Evolutionary conservation across 2,888 invertebrate genomes (phyloP).

Genomic region (Harpalus rufipes): DNA sequence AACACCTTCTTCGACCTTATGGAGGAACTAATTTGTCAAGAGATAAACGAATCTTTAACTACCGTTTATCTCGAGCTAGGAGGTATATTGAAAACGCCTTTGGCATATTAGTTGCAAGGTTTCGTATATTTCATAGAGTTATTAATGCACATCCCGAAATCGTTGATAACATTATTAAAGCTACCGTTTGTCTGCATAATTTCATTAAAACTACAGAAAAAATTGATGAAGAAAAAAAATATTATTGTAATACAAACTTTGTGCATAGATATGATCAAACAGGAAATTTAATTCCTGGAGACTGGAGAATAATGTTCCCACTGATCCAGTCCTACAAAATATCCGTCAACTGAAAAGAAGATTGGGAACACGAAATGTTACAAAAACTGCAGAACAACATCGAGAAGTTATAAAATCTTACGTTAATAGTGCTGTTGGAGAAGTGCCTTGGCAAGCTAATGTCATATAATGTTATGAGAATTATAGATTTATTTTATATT

Average conservation of each 20-base stretch:
- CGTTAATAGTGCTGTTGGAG: slow-evolving; percentile 7
- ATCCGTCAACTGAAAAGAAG: slow-evolving; percentile 1
- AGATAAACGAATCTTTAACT: too few relatives aligned
- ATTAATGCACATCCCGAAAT: too few relatives aligned
- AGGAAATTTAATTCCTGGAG: neutral
- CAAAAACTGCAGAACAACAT: neutral
- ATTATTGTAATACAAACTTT: neutral
- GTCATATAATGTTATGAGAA: too few relatives aligned
- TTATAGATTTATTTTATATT: too few relatives aligned
- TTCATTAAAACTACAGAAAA: neutral
- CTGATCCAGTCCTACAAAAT: neutral
- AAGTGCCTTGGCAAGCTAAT: neutral
- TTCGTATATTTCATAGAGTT: too few relatives aligned
- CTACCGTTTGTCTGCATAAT: slow-evolving; percentile 7
- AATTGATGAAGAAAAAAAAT: neutral
- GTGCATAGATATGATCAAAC: neutral
- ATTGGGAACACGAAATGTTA: neutral
- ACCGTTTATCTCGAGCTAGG: too few relatives aligned
- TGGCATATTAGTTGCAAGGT: too few relatives aligned
- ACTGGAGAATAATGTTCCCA: slow-evolving; percentile 8
- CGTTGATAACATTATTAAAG: too few relatives aligned
- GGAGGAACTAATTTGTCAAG: too few relatives aligned
- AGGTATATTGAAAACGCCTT: too few relatives aligned
- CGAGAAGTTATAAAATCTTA: neutral
- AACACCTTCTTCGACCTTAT: too few relatives aligned